Conservation (phyloP, 2,113 vertebrate genomes). For the Pimephales promelas region DNA sequence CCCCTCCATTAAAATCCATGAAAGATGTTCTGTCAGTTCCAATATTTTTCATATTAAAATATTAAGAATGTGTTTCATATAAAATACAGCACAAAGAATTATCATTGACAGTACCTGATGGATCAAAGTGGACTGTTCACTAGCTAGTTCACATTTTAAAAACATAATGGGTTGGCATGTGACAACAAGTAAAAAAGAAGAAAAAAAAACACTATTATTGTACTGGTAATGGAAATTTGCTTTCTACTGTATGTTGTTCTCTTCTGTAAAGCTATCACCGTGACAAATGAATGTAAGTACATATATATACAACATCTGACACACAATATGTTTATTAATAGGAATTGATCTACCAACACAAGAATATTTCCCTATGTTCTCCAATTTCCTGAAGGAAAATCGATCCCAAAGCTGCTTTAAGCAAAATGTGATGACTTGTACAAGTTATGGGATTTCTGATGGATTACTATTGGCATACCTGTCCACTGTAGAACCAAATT, state of each 20-base stretch:
- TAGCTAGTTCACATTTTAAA: background rate
- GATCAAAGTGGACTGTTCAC: background rate
- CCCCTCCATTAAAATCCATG: background rate
- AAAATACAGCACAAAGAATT: background rate
- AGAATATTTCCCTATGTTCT: background rate
- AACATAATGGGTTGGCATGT: constrained; percentile 2
- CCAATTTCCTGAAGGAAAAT: background rate
- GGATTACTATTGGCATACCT: background rate
- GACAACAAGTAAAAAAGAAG: background rate
- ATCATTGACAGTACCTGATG: background rate
- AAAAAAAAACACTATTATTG: background rate
- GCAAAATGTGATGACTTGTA: background rate
- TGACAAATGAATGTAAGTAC: constrained; percentile 23
- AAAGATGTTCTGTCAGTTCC: background rate
- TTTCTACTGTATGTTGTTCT: background rate
- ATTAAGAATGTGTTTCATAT: constrained; percentile 10
- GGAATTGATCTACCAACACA: background rate
- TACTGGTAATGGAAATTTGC: constrained; percentile 10
- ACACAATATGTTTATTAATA: background rate
- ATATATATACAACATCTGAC: background rate
- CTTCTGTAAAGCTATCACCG: background rate
- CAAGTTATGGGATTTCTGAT: background rate
- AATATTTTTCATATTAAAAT: background rate
- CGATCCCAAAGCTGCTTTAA: background rate
- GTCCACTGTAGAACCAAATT: background rate